Evolutionary conservation across 23 tunicate genomes (phyloP).

Genomic region (Ascidia mentula): DNA sequence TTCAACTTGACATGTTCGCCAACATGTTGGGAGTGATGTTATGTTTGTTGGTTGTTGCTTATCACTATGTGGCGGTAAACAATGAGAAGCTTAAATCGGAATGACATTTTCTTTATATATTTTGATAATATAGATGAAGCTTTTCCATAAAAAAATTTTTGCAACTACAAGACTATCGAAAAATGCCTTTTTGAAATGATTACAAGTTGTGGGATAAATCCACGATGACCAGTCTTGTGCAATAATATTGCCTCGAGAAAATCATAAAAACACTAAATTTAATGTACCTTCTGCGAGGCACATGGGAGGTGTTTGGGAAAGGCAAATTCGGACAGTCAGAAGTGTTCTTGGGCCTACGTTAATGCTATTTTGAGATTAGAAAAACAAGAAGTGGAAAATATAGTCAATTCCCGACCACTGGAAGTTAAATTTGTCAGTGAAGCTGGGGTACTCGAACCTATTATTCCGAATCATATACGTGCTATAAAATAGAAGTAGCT

Average conservation of each 20-base stretch:
- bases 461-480: too few relatives aligned
- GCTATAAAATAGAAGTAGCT: too few relatives aligned
- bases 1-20: conserved; percentile 89
- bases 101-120: not conserved
- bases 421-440: too few relatives aligned
- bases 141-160: not conserved
- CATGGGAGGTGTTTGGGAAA: too few relatives aligned
- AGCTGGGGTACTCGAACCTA: too few relatives aligned
- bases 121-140: not conserved
- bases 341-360: too few relatives aligned
- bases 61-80: conserved; percentile 87
- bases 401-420: too few relatives aligned
- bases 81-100: conserved; percentile 51
- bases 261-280: not conserved
- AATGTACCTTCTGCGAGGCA: too few relatives aligned
- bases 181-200: not conserved
- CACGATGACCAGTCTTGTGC: conserved; percentile 9
- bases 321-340: too few relatives aligned
- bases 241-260: not conserved
- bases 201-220: not conserved
- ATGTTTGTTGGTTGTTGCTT: conserved; percentile 80
- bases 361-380: too few relatives aligned
- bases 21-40: conserved; percentile 90
- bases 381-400: too few relatives aligned
- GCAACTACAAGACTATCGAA: conserved; percentile 10